A percentile compares a stretch with the other conserved stretches of the same genome.
Conservation (phyloP, 2,888 invertebrate genomes). For the Nymphalis c-album region DNA sequence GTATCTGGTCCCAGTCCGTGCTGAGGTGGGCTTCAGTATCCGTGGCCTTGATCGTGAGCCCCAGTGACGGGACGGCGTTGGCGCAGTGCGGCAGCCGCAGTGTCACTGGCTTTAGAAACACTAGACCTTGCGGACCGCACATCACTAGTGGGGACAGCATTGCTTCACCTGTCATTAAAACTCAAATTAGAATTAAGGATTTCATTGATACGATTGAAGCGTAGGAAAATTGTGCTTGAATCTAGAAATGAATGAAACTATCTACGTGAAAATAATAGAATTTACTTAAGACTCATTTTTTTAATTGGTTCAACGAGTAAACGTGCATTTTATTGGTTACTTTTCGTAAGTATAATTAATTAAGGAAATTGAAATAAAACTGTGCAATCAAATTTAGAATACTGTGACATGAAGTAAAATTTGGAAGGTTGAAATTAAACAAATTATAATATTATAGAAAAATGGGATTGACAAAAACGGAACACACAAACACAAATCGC, state of each 20-base stretch:
- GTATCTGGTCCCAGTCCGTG: constrained; percentile 92
- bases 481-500: constrained; percentile 81
- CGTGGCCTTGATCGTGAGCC: constrained; percentile 89
- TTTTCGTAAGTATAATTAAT: constrained; percentile 2
- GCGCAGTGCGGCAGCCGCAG: constrained; percentile 94
- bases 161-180: constrained; percentile 88
- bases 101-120: constrained; percentile 94
- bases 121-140: constrained; percentile 97
- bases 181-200: constrained; percentile 20
- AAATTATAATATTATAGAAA: constrained; percentile 31
- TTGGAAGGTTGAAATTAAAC: background rate
- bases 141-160: constrained; percentile 96
- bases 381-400: background rate
- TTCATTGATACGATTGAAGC: background rate
- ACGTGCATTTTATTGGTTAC: background rate
- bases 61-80: constrained; percentile 88
- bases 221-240: background rate
- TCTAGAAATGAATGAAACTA: background rate
- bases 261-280: constrained; percentile 6
- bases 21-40: constrained; percentile 91
- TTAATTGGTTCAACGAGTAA: background rate
- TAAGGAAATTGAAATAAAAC: background rate
- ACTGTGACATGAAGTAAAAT: background rate
- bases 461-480: constrained; percentile 46
- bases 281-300: background rate